Evolutionary conservation across 2,888 invertebrate genomes (phyloP).

Genomic region (Reticulitermes lucifugus): DNA sequence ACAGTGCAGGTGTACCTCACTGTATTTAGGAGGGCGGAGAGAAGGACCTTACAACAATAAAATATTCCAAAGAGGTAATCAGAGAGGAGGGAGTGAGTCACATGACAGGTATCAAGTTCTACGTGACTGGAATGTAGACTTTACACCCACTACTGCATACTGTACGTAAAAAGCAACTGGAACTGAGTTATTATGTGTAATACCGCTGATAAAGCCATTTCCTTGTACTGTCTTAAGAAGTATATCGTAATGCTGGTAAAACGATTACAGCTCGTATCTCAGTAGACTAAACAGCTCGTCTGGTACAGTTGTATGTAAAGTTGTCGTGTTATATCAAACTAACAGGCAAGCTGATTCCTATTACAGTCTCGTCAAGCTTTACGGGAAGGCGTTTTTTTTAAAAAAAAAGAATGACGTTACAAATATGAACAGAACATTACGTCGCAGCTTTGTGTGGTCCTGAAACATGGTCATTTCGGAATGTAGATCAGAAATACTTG

Average conservation of each 20-base stretch:
- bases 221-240: neutral
- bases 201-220: neutral
- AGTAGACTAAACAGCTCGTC: neutral
- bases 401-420: too few species aligned
- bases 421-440: too few species aligned
- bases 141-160: neutral
- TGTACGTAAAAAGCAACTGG: neutral
- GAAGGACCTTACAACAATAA: slow-evolving; percentile 7
- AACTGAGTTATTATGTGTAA: neutral
- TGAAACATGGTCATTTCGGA: too few species aligned
- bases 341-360: too few species aligned
- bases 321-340: too few species aligned
- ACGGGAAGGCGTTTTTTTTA: too few species aligned
- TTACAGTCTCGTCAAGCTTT: too few species aligned
- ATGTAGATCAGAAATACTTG: too few species aligned
- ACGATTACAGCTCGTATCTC: neutral
- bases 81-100: neutral
- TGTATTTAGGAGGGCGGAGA: neutral
- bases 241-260: neutral
- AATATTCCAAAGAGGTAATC: slow-evolving; percentile 24
- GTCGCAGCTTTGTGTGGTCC: too few species aligned
- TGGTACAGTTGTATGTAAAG: neutral
- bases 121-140: slow-evolving; percentile 14
- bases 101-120: slow-evolving; percentile 10
- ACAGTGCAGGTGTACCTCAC: neutral